Base-by-base conservation (phyloP, 1,140 invertebrate genomes). In the Solenopsis invicta region DNA sequence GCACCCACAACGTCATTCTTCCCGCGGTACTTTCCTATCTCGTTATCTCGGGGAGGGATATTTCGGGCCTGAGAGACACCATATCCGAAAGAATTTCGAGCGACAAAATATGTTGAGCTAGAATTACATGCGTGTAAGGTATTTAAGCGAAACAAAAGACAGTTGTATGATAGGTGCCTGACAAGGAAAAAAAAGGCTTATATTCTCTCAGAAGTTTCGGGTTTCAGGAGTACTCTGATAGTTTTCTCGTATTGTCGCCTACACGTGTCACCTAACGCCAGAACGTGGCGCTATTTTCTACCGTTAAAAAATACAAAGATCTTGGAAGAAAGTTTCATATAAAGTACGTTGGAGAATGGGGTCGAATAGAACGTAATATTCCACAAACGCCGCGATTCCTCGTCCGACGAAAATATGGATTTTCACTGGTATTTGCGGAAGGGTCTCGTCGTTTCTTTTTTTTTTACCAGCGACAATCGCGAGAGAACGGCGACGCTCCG, bases 401-500 rank as follows among this genome's bases (percentile, higher is more conserved):
- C 37, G n/a, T 16, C 75, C 62, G 69, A 18, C 16, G n/a, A 41
- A 90, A 90, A 86, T 90, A 90, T 92, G 87, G 82, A 91, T 91
- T 90, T 91, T 91, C 87, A 12, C n/a, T 72, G 5, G 69, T 72
- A 66, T 84, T 48, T n/a, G 72, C 80, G 81, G 90, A 91, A 85
- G 72, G 85, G 85, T 54, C 69, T 80, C 72, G 62, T 69, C 1
- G 9, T 24, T 12, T 41, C 48, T 72, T 81, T 72, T 62, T 69
- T 75, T 88, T 93, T 93, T 93, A 93, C 86, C 88, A 93, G 88
- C 91, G 89, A 93, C 92, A 93, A 93, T 86, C 77, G 69, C 71
- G 71, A 88, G 66, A 81, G 84, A 66, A 59, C 45, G 87, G 10
- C 29, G 12, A 41, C 34, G 74, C 87, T 89, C 86, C 87, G 75